Base-by-base conservation (phyloP, 2,888 invertebrate genomes). In the Iselma pallidipennis region DNA sequence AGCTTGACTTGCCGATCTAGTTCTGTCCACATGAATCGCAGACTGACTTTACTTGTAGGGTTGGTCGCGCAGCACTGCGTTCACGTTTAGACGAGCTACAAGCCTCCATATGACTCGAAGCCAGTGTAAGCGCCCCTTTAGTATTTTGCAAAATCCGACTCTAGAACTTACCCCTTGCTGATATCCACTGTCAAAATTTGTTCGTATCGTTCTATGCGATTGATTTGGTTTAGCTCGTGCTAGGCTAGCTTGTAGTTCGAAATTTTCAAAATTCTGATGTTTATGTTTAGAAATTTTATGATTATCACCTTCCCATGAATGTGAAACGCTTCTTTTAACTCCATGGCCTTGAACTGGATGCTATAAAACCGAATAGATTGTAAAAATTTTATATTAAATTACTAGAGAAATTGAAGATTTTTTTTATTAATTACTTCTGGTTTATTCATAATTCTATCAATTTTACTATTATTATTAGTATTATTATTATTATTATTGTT, bases 311-410 rank as follows among this genome's bases (percentile, higher is more conserved):
- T 88, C 88, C 83, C 85, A 85, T 1, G 87, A 88, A 56, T 85
- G 83, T 12, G 87, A 86, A 1, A 87, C 86, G 53, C 85, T 85
- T 12, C 90, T 81, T 74, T 91, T 91, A 0, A 87, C 71, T 0
- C 88, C 88, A 65, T 87, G 87, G 2, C 77, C 80, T 21, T 76
- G 72, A 63, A 14, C 33, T 19, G 28, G 21, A 16, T 52, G 16
- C 6, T 53, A 37, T 1, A 29, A 50, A 50, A 37, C 2, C 37
- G n/a, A 37, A 14, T 25, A 4, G 2, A 16, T 42, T 42, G 9
- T 37, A 10, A 4, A 33, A 33, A 37, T 16, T 16, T 37, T 14
- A 37, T 37, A n/a, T n/a, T n/a, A n/a, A n/a, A n/a, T n/a, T n/a
- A n/a, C 6, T 6, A 9, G 14, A 6, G 48, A 14, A 23, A 6